These are phyloP conservation scores for Melanotaenia boesemani DNA, from an alignment of 2,797 vertebrate species.

Conservation along the genomic window DNA sequence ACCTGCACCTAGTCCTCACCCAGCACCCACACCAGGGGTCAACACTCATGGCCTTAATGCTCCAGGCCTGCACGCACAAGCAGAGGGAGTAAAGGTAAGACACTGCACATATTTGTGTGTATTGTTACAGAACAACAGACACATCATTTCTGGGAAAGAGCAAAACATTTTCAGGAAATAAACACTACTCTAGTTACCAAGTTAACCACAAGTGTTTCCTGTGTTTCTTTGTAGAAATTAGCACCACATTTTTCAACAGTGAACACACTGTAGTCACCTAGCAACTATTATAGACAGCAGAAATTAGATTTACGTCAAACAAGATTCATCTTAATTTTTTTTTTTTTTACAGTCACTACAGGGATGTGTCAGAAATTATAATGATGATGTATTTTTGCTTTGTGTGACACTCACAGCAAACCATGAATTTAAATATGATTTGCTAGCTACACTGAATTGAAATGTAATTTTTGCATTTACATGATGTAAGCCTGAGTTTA, in stretches of 20 bases:
- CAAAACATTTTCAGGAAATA: slow-evolving; percentile 46
- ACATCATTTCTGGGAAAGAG: slow-evolving; percentile 46
- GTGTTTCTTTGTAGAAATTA: slow-evolving; percentile 29
- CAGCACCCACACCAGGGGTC: slow-evolving; percentile 70
- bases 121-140: slow-evolving; percentile 18
- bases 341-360: not conserved
- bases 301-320: not conserved
- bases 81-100: slow-evolving; percentile 93
- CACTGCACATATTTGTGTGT: not conserved
- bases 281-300: not conserved
- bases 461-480: not conserved
- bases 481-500: not conserved
- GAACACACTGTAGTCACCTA: slow-evolving; percentile 13
- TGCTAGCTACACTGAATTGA: not conserved
- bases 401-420: not conserved
- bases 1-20: slow-evolving; percentile 76
- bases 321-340: no score
- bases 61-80: slow-evolving; percentile 89
- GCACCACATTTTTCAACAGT: not conserved
- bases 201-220: slow-evolving; percentile 65
- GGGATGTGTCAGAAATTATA: not conserved
- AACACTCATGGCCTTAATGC: slow-evolving; percentile 86
- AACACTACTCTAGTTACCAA: slow-evolving; percentile 11
- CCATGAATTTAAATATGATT: not conserved
- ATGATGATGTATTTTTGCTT: not conserved